A percentile compares a stretch with the other conserved stretches of the same genome.
phyloP scores from a whole-genome alignment of 2,888 invertebrate genomes.

The Proisotoma minuta region DNA sequence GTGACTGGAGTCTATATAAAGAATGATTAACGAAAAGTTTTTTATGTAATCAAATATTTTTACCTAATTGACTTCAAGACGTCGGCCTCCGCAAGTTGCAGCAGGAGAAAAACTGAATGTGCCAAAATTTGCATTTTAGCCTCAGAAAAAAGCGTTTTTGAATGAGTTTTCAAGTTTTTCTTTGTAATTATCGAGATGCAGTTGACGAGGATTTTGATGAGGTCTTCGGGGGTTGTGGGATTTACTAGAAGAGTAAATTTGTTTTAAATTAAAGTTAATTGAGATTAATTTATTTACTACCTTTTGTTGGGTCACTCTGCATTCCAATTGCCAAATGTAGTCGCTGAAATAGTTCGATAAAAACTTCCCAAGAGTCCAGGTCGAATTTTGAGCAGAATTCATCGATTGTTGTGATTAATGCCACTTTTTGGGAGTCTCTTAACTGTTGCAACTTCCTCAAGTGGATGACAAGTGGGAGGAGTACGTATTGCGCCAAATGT shows the following conservation, averaged over 20 bases:
- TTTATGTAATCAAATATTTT: neutral
- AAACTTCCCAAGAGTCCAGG: conserved; percentile 24
- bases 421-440: conserved; percentile 20
- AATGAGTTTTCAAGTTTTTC: conserved; percentile 20
- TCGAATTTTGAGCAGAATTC: conserved; percentile 18
- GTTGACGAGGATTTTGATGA: conserved; percentile 9
- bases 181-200: conserved; percentile 12
- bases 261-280: neutral
- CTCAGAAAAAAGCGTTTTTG: conserved; percentile 20
- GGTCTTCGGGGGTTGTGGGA: conserved; percentile 23
- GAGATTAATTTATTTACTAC: conserved; percentile 14
- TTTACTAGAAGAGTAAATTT: conserved; percentile 24
- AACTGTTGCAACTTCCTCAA: conserved; percentile 20
- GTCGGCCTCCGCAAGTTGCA: conserved; percentile 24
- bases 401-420: conserved; percentile 16
- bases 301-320: conserved; percentile 12
- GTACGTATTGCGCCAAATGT: conserved; percentile 26
- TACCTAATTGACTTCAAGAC: conserved; percentile 28
- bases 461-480: conserved; percentile 36
- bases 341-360: conserved; percentile 36
- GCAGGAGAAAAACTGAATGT: conserved; percentile 32
- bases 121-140: conserved; percentile 29
- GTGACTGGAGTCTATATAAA: conserved; percentile 22
- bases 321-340: conserved; percentile 25
- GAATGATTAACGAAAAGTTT: neutral